Percentiles rank a stretch among this genome's conserved stretches.
These are phyloP conservation scores for Callopanchax toddi DNA, from an alignment of 2,113 vertebrate species.

Conservation along the genomic window DNA sequence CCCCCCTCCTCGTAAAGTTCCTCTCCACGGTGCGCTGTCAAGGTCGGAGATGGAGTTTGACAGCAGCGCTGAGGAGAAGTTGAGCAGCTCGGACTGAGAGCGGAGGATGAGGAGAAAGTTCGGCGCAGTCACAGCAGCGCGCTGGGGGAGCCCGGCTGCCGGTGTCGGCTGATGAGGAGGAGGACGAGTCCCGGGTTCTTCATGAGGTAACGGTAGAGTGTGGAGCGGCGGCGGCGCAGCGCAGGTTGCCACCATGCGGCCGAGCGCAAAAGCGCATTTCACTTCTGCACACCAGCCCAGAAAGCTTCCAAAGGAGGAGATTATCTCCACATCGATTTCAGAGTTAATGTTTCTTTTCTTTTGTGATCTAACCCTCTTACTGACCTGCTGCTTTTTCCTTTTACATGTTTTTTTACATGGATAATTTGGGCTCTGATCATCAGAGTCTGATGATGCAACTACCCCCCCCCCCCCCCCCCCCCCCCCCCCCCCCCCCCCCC, in stretches of 20 bases:
- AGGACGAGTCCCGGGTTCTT: conserved; percentile 67
- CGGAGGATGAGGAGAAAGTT: conserved; percentile 21
- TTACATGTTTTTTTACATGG: no score
- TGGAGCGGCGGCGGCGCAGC: conserved; percentile 48
- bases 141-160: conserved; percentile 55
- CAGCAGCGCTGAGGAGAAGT: conserved; percentile 41
- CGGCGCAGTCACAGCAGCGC: conserved; percentile 48
- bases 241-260: conserved; percentile 78
- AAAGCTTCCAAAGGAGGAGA: conserved; percentile 10
- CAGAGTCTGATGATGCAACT: no score
- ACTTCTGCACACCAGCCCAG: background rate
- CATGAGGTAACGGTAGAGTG: conserved; percentile 51
- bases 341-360: no score
- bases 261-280: conserved; percentile 54
- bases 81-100: conserved; percentile 16
- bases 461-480: no score
- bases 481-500: no score
- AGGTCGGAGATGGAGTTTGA: conserved; percentile 49
- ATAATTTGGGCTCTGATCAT: no score
- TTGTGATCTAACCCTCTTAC: no score
- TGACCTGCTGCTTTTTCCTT: no score
- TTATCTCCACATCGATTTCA: conserved; percentile 42
- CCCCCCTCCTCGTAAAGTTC: conserved; percentile 45
- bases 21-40: conserved; percentile 52
- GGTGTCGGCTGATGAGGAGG: conserved; percentile 57